Percentiles rank a stretch among this genome's conserved stretches.
Conservation (phyloP, 2,888 invertebrate species). For the Cephus spinipes region DNA sequence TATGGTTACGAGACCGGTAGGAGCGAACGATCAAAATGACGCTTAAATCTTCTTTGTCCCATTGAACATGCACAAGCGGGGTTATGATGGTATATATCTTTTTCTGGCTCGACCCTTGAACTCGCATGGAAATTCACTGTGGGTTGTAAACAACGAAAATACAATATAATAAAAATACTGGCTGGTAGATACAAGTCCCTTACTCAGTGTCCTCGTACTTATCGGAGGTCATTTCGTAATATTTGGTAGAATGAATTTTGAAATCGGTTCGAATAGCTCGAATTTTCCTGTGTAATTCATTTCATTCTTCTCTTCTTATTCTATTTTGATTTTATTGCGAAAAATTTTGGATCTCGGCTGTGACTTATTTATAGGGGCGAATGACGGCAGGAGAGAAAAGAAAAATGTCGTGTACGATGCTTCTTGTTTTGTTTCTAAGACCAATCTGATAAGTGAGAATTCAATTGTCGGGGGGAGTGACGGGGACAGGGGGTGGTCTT, state of each 20-base stretch:
- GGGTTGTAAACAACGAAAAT: background rate
- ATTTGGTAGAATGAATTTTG: background rate
- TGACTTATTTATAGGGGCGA: background rate
- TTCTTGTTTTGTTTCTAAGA: background rate
- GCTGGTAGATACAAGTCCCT: background rate
- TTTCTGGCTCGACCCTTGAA: constrained; percentile 33
- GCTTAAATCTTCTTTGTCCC: constrained; percentile 27
- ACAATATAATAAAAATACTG: background rate
- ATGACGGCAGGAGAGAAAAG: too few species aligned
- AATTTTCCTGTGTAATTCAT: background rate
- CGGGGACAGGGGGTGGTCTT: background rate
- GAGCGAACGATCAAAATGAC: constrained; percentile 19
- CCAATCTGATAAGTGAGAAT: background rate
- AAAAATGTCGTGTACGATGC: background rate
- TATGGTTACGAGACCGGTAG: background rate
- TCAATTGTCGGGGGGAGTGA: background rate
- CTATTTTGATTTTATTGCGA: background rate
- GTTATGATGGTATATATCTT: constrained; percentile 32
- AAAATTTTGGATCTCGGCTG: background rate
- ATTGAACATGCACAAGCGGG: constrained; percentile 20
- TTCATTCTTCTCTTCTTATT: background rate
- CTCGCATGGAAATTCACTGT: constrained; percentile 11
- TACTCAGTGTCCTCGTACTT: background rate
- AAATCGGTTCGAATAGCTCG: background rate
- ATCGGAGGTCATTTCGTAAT: background rate